Percentiles rank a stretch among this genome's conserved stretches.
Evolutionary conservation across 2,113 vertebrate species (phyloP).

Genomic region (Malurus alboscapulatus): DNA sequence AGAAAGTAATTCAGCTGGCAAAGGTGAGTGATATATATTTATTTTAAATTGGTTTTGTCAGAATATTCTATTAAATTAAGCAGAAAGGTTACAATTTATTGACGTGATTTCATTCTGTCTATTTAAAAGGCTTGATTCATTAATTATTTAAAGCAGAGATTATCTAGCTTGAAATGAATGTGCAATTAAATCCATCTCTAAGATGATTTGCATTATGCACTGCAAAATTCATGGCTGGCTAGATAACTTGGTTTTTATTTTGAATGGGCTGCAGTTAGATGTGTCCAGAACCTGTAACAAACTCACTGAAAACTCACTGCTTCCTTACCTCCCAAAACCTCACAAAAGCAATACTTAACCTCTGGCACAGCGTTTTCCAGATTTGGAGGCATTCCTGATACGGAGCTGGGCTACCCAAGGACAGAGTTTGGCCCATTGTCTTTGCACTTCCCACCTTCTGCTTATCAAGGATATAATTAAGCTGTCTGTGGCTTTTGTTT

Average conservation of each 20-base stretch:
- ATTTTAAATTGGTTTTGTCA: constrained; percentile 13
- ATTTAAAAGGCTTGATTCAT: constrained; percentile 8
- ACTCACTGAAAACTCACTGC: background rate
- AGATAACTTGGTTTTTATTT: background rate
- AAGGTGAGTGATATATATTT: constrained; percentile 21
- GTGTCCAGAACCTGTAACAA: background rate
- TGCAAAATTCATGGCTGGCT: background rate
- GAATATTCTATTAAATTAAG: constrained; percentile 20
- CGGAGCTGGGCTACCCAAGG: background rate
- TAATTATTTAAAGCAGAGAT: constrained; percentile 15
- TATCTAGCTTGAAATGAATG: constrained; percentile 24
- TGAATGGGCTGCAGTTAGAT: background rate
- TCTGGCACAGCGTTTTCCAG: background rate
- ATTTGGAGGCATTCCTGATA: background rate
- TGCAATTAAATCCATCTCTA: background rate
- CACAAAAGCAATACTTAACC: background rate
- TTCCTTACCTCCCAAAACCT: background rate
- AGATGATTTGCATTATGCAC: background rate
- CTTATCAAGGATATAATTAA: background rate
- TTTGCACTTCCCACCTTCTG: background rate
- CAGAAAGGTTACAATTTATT: background rate
- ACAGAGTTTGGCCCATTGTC: background rate
- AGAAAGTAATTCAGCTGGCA: constrained; percentile 6
- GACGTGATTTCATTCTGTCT: background rate
- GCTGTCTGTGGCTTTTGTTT: background rate